Conservation (phyloP, 2,888 invertebrate genomes). For the Ichneumoninae sp. region DNA sequence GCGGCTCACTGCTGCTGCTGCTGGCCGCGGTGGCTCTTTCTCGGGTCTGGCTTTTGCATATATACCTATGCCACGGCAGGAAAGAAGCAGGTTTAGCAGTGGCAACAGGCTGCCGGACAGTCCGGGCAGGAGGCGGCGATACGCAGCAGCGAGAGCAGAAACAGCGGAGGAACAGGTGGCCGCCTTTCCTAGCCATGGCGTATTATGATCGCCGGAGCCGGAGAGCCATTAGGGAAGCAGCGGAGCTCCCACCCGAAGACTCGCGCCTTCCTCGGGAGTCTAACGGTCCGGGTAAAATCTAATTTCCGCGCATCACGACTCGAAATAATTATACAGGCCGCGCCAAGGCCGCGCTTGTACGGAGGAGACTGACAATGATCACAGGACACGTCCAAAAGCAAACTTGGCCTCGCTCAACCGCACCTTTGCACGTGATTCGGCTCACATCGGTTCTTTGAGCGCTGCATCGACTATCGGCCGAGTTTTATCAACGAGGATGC, state of each 20-base stretch:
- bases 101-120: constrained; percentile 31
- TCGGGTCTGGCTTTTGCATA: constrained; percentile 45
- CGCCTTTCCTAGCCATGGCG: constrained; percentile 71
- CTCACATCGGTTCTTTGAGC: not conserved
- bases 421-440: not conserved
- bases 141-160: constrained; percentile 36
- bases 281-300: constrained; percentile 71
- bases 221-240: constrained; percentile 64
- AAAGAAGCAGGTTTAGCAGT: constrained; percentile 43
- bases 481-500: not conserved
- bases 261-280: constrained; percentile 44
- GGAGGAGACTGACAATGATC: not conserved
- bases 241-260: constrained; percentile 19
- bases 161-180: constrained; percentile 67
- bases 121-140: constrained; percentile 9
- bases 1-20: constrained; percentile 18
- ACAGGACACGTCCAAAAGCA: not conserved
- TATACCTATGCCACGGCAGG: not conserved
- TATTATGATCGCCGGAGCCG: constrained; percentile 69
- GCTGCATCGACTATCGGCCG: not conserved
- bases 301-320: constrained; percentile 67
- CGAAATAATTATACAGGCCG: constrained; percentile 52
- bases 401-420: constrained; percentile 10
- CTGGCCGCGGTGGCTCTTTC: not conserved
- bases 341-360: constrained; percentile 42